These are phyloP conservation scores for Larimichthys polyactis DNA, from an alignment of 2,113 vertebrate genomes.

Conservation along the genomic window DNA sequence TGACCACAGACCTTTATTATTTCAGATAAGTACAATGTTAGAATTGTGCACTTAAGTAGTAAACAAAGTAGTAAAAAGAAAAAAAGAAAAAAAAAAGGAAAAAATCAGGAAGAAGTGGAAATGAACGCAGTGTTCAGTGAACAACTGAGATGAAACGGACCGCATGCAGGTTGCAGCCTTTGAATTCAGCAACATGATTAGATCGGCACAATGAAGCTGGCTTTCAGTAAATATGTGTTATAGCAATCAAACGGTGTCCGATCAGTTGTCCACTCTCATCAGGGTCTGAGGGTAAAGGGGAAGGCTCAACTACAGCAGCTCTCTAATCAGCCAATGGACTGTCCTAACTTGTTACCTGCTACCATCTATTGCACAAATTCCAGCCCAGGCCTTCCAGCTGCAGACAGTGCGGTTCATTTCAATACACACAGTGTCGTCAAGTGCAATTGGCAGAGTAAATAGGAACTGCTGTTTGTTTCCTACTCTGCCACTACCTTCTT, in stretches of 20 bases:
- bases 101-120: not conserved
- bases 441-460: conserved; percentile 84
- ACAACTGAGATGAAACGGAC: conserved; percentile 5
- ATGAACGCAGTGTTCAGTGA: not conserved
- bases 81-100: not conserved
- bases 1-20: no score
- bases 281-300: conserved; percentile 30
- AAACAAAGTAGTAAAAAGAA: not conserved
- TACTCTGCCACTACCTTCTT: conserved; percentile 57
- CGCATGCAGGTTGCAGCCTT: not conserved
- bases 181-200: conserved; percentile 29
- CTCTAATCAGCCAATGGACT: conserved; percentile 75
- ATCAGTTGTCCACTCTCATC: conserved; percentile 68
- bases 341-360: conserved; percentile 58
- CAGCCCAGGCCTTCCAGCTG: conserved; percentile 52
- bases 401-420: conserved; percentile 85
- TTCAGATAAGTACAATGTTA: not conserved
- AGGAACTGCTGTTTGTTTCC: conserved; percentile 81
- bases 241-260: conserved; percentile 73
- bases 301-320: conserved; percentile 63
- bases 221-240: conserved; percentile 75
- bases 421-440: conserved; percentile 79
- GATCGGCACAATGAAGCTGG: conserved; percentile 21
- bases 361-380: conserved; percentile 68
- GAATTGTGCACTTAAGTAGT: not conserved